phyloP scores from a whole-genome alignment of 2,113 vertebrate genomes.

The Cavia porcellus region DNA sequence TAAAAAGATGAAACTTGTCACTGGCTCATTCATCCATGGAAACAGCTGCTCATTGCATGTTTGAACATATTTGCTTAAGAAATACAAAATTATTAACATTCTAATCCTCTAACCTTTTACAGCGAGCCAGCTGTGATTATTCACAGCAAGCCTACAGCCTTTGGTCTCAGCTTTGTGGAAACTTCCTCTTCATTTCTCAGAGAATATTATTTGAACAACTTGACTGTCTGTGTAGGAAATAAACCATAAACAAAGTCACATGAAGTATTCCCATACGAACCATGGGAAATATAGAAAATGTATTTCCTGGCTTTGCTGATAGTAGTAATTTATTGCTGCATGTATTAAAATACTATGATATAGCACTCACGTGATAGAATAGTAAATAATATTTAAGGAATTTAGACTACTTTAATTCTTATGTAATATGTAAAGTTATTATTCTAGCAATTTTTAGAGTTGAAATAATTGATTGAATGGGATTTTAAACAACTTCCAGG shows the following conservation, averaged over 20 bases:
- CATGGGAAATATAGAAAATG: not conserved
- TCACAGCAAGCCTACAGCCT: constrained; percentile 59
- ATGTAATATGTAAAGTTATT: not conserved
- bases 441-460: constrained; percentile 40
- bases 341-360: not conserved
- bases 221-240: constrained; percentile 39
- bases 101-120: constrained; percentile 82
- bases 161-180: constrained; percentile 63
- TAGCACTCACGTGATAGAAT: not conserved
- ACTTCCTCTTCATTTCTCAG: constrained; percentile 59
- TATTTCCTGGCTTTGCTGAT: not conserved
- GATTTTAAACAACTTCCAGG: constrained; percentile 11
- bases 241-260: constrained; percentile 7
- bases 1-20: constrained; percentile 76
- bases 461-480: constrained; percentile 47
- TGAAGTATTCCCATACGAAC: not conserved
- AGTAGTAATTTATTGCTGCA: constrained; percentile 5
- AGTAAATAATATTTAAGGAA: not conserved
- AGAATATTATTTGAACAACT: constrained; percentile 56
- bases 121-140: constrained; percentile 77
- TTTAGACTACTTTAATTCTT: constrained; percentile 42
- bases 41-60: constrained; percentile 77
- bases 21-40: constrained; percentile 66
- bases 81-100: constrained; percentile 83
- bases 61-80: constrained; percentile 83